Evolutionary conservation across 2,797 vertebrate genomes (phyloP), one percentile per base, ranked within the genome.

Genomic region (Rhyacichthys aspro): DNA sequence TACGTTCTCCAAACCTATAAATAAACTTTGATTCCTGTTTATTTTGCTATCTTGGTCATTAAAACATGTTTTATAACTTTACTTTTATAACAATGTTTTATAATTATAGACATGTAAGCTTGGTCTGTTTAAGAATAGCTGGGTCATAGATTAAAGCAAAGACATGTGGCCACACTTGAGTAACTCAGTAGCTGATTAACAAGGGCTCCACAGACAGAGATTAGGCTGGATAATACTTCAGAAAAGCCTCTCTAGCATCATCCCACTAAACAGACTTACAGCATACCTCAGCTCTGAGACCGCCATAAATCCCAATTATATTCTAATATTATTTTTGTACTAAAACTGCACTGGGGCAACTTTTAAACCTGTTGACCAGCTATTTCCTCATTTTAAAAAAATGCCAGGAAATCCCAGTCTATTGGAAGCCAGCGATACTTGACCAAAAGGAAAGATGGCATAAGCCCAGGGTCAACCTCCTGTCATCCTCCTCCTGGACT

Each of bases 101-200:
- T 70, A 75, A 70, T 16, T 5, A n/a, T 19, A 47, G 61, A 43
- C 48, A 43, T 50, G 63, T 7, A 61, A 36, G 38, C 34, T 63
- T 49, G 39, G 17, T 32, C 11, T 38, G 12, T 12, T 66, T 68
- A 72, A 73, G 52, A 79, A 83, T 78, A 86, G 70, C 58, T 23
- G 9, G 59, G 70, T 72, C 72, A 72, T 47, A 63, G 78, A 81
- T 82, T 84, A 83, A n/a, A 56, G 56, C 45, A 34, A 81, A 69
- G 33, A 68, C 52, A 47, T 58, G 39, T 18, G 60, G 38, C 43
- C 19, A 49, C 33, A 56, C 55, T 82, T 73, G 47, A 60, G 54
- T 70, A 75, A 83, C 61, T 19, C 37, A 23, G 37, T 11, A 23
- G 44, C 37, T 62, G 52, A 70, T 73, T 67, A 72, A 37, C 59